phyloP scores from a whole-genome alignment of 2,888 invertebrate species.

The Brachynemurus nebulosus region DNA sequence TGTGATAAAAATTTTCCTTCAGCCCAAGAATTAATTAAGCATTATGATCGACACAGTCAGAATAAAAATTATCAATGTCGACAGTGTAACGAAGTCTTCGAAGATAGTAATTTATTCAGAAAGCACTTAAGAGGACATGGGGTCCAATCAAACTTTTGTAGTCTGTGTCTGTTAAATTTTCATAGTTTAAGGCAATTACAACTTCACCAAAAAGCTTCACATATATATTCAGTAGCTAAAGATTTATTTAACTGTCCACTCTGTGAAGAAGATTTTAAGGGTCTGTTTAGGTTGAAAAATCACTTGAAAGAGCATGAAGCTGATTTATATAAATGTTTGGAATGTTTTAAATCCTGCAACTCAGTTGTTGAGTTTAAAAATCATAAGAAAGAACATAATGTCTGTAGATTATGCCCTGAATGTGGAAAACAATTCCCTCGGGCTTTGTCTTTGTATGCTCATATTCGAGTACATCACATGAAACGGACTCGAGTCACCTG shows the following conservation, averaged over 20 bases:
- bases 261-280: not conserved
- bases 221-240: not conserved
- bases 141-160: not conserved
- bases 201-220: not conserved
- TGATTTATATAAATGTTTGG: not conserved
- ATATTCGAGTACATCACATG: slow-evolving; percentile 13
- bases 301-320: not conserved
- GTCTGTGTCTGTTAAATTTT: not conserved
- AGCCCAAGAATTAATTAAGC: too few species aligned
- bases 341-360: not conserved
- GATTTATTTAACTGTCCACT: not conserved
- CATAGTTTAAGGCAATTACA: not conserved
- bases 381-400: slow-evolving; percentile 17
- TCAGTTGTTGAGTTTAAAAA: slow-evolving; percentile 5
- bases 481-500: not conserved
- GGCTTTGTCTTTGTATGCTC: slow-evolving; percentile 17
- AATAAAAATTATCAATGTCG: too few species aligned
- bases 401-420: slow-evolving; percentile 20
- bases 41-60: too few species aligned
- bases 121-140: not conserved
- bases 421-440: slow-evolving; percentile 21
- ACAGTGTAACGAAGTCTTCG: too few species aligned
- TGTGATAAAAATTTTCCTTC: too few species aligned
- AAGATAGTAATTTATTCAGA: not conserved
- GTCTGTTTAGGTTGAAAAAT: too few species aligned